A percentile compares a stretch with the other conserved stretches of the same genome.
Evolutionary conservation across 2,888 invertebrate genomes (phyloP).

Genomic region (Eulithis prunata): DNA sequence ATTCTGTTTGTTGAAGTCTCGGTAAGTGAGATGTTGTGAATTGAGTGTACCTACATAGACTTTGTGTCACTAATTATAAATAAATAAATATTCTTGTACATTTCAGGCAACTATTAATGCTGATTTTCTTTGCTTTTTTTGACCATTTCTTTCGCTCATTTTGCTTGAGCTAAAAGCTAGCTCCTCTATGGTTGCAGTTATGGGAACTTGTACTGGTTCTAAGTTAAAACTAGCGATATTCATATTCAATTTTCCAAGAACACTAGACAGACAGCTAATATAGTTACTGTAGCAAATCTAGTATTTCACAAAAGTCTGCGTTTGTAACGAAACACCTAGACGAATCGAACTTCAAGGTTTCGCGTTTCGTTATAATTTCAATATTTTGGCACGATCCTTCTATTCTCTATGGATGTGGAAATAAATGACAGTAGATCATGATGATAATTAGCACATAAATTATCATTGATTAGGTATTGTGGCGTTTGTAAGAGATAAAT

Average conservation of each 20-base stretch:
- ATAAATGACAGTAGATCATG: slow-evolving; percentile 21
- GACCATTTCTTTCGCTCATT: too few species aligned
- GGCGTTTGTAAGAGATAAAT: slow-evolving; percentile 7
- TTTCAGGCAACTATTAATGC: too few species aligned
- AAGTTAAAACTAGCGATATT: not conserved
- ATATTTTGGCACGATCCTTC: slow-evolving; percentile 36
- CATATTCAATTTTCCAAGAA: slow-evolving; percentile 17
- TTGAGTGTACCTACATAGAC: too few species aligned
- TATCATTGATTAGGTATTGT: slow-evolving; percentile 21
- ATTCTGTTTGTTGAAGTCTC: not conserved
- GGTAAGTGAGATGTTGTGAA: not conserved
- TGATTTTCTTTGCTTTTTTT: too few species aligned
- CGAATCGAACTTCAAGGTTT: slow-evolving; percentile 44
- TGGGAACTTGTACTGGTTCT: too few species aligned
- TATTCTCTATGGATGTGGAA: slow-evolving; percentile 11
- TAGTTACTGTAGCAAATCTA: slow-evolving; percentile 26
- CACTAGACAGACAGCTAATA: slow-evolving; percentile 12
- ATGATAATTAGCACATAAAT: slow-evolving; percentile 24
- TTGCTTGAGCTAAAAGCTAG: too few species aligned
- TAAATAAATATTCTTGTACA: too few species aligned
- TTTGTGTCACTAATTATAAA: too few species aligned
- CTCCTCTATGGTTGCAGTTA: too few species aligned
- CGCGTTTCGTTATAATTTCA: slow-evolving; percentile 36
- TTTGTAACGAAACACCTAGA: slow-evolving; percentile 43
- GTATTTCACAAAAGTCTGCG: slow-evolving; percentile 39